phyloP scores from a whole-genome alignment of 1,140 invertebrate species.

The Condylostylus longicornis region DNA sequence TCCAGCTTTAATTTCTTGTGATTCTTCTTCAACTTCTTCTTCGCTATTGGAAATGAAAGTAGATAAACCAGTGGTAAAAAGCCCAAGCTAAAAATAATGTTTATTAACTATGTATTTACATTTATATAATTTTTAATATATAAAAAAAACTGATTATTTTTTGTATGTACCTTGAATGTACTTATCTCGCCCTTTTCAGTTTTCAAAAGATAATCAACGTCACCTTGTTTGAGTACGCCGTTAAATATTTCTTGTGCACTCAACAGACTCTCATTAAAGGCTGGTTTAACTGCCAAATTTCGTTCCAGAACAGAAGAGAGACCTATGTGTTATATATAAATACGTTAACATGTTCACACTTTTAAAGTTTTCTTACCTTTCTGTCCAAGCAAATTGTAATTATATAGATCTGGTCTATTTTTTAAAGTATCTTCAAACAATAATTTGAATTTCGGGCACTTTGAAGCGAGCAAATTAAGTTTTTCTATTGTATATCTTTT shows the following conservation, averaged over 20 bases:
- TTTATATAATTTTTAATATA: conserved; percentile 1
- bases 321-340: conserved; percentile 22
- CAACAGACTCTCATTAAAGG: conserved; percentile 52
- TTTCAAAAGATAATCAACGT: conserved; percentile 53
- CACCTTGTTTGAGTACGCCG: conserved; percentile 58
- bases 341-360: background rate
- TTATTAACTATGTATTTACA: background rate
- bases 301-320: conserved; percentile 55
- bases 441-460: conserved; percentile 32
- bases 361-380: conserved; percentile 30
- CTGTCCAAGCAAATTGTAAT: conserved; percentile 50
- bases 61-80: conserved; percentile 65
- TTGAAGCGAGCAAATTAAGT: conserved; percentile 42
- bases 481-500: conserved; percentile 50
- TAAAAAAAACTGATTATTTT: background rate
- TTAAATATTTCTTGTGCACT: conserved; percentile 59
- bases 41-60: conserved; percentile 40
- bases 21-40: conserved; percentile 36
- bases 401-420: conserved; percentile 36
- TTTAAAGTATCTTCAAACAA: conserved; percentile 32
- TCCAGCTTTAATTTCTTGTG: conserved; percentile 53
- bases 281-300: conserved; percentile 38
- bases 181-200: conserved; percentile 35
- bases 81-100: conserved; percentile 44
- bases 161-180: conserved; percentile 34